Evolutionary conservation across 2,113 vertebrate genomes (phyloP).

Genomic region (cattle (Bos taurus)): ARS-UCD2.0 NC_037329.1:115876001-115876500

Average conservation of each 20-base stretch:
- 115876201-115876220: not conserved
- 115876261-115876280: not conserved
- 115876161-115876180: not conserved
- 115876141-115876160: not conserved
- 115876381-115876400: not conserved
- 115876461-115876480: not conserved
- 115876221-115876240: not conserved
- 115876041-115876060: not conserved
- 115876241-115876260: accelerated
- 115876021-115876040: not conserved
- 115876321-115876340: accelerated
- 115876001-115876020: not conserved
- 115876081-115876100: not conserved
- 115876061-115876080: not conserved
- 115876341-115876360: not conserved
- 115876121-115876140: not conserved
- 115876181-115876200: not conserved
- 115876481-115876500: not conserved
- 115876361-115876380: not conserved
- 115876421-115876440: not conserved
- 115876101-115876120: not conserved
- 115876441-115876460: not conserved
- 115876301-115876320: not conserved
- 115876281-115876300: too few species aligned
- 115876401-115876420: not conserved